These are phyloP conservation scores for Anastatus disparis DNA, from an alignment of 1,140 invertebrate species.

Conservation along the genomic window DNA sequence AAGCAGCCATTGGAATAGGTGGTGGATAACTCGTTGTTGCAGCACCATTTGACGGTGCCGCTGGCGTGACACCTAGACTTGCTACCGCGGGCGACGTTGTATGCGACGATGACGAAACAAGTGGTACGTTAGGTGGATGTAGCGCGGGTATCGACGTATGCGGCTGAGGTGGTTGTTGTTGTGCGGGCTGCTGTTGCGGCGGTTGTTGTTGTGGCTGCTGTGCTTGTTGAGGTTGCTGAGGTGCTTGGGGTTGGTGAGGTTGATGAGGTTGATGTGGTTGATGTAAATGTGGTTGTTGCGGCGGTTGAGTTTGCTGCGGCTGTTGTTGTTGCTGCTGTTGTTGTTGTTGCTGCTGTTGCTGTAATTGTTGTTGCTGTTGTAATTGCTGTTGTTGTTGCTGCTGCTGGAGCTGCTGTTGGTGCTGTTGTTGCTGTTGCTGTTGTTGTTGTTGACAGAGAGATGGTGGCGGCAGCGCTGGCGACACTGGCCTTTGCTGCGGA, in stretches of 20 bases:
- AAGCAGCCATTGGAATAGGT: slow-evolving; percentile 67
- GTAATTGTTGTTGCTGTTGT: background rate
- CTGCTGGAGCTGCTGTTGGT: slow-evolving; percentile 18
- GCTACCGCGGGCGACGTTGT: slow-evolving; percentile 69
- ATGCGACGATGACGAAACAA: slow-evolving; percentile 67
- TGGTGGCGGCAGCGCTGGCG: slow-evolving; percentile 61
- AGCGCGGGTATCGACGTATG: slow-evolving; percentile 68
- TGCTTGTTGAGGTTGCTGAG: background rate
- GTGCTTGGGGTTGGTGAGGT: background rate
- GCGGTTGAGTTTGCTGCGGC: slow-evolving; percentile 31
- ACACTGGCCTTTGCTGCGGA: slow-evolving; percentile 61
- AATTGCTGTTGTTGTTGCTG: slow-evolving; percentile 10
- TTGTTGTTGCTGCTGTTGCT: slow-evolving; percentile 24
- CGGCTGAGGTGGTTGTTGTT: slow-evolving; percentile 34
- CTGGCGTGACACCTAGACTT: slow-evolving; percentile 67
- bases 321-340: slow-evolving; percentile 21
- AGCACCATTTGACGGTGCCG: slow-evolving; percentile 67
- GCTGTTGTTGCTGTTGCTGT: slow-evolving; percentile 43
- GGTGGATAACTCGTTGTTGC: slow-evolving; percentile 65
- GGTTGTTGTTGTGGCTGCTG: slow-evolving; percentile 27
- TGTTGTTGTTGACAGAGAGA: slow-evolving; percentile 51
- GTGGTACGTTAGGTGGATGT: slow-evolving; percentile 69
- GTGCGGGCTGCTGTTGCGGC: slow-evolving; percentile 61
- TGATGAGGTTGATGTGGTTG: slow-evolving; percentile 39
- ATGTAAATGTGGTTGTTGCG: slow-evolving; percentile 42